These are phyloP conservation scores for Harmothoe impar DNA, from an alignment of 2,888 invertebrate species.

Conservation along the genomic window DNA sequence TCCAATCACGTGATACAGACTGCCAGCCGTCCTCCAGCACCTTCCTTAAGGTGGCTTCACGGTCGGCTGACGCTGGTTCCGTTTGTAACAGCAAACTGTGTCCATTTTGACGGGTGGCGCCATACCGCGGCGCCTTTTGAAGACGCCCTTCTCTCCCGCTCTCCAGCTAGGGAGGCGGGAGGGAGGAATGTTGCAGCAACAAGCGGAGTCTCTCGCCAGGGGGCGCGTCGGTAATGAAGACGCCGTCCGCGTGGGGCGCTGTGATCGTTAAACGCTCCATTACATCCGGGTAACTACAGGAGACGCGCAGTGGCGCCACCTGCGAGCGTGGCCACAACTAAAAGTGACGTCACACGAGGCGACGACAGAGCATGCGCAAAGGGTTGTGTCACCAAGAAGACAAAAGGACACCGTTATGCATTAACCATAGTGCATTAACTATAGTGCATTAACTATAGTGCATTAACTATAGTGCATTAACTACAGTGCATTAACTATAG, in stretches of 20 bases:
- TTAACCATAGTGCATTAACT: no score
- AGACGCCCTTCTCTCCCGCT: background rate
- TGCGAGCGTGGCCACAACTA: background rate
- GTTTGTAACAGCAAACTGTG: constrained; percentile 47
- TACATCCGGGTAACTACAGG: constrained; percentile 43
- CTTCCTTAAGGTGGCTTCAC: background rate
- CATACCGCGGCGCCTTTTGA: background rate
- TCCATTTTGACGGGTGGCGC: background rate
- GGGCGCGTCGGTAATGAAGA: constrained; percentile 15
- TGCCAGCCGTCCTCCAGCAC: background rate
- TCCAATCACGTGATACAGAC: background rate
- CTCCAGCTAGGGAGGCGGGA: no score
- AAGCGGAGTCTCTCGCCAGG: background rate
- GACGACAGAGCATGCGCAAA: background rate
- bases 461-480: no score
- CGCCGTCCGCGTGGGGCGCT: constrained; percentile 35
- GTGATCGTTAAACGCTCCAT: constrained; percentile 57
- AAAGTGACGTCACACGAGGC: background rate
- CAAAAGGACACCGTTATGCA: no score
- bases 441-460: no score
- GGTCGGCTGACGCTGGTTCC: constrained; percentile 13
- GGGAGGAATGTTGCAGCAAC: background rate
- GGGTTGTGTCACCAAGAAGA: background rate
- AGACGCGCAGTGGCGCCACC: background rate
- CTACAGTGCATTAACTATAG: no score